Percentiles rank a stretch among this genome's conserved stretches.
phyloP scores from a whole-genome alignment of 2,113 vertebrate species.

The Girardinichthys multiradiatus region DNA sequence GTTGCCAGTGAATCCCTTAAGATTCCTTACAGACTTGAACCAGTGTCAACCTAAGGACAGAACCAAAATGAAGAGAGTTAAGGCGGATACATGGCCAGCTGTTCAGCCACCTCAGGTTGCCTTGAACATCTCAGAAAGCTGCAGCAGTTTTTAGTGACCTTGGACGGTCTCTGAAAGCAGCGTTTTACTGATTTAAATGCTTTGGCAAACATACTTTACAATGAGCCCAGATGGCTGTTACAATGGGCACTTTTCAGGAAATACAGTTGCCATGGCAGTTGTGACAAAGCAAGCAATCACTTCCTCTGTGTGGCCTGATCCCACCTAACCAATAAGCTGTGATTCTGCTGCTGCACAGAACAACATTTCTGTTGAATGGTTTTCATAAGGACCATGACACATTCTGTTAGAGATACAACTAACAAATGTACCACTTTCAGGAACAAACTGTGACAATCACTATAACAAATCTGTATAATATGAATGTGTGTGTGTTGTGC shows the following conservation, averaged over 20 bases:
- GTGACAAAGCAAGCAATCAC: conserved; percentile 47
- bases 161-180: neutral
- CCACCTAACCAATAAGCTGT: conserved; percentile 49
- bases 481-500: too few species aligned
- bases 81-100: neutral
- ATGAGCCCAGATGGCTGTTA: neutral
- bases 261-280: conserved; percentile 67
- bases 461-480: too few species aligned
- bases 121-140: conserved; percentile 6
- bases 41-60: conserved; percentile 21
- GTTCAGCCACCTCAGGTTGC: neutral
- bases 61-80: conserved; percentile 9
- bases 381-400: neutral
- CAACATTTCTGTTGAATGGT: conserved; percentile 17
- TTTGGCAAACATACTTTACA: neutral
- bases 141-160: conserved; percentile 45
- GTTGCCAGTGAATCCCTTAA: neutral
- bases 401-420: neutral
- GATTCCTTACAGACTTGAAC: conserved; percentile 5
- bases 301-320: conserved; percentile 54
- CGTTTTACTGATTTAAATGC: neutral
- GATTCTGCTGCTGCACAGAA: too few species aligned
- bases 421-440: conserved; percentile 20
- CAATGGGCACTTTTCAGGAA: conserved; percentile 24
- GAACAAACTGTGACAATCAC: neutral